Base-by-base conservation (phyloP, 2,888 invertebrate genomes). In the Pollenia amentaria region DNA sequence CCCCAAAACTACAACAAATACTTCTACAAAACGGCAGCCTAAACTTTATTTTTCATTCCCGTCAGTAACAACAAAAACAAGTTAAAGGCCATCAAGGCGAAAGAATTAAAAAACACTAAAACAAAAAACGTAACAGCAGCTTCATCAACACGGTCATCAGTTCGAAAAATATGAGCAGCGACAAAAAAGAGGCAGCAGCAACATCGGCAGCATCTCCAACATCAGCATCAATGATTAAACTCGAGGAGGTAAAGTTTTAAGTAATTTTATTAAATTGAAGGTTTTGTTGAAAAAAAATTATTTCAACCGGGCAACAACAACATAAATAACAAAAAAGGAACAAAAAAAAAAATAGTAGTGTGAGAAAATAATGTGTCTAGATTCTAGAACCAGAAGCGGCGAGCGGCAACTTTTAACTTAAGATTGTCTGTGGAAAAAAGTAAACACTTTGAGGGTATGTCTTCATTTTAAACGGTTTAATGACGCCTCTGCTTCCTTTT, bases 251-350 rank as follows among this genome's bases (percentile, higher is more conserved):
- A 88, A 79, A 88, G 60, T 87, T 88, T 86, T 77, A 89, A 88
- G 88, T 83, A 81, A 88, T 87, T 89, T 88, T 73, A 88, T 87
- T 87, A 87, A 89, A 88, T 88, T 88, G 86, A 87, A 87, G 88
- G 86, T 85, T 88, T 89, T 87, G 75, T 84, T 87, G 82, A 85
- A 84, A 80, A 53, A 78, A 87, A 3, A 29, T 79, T 60, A 70
- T 83, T 77, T 77, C 16, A 55, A 76, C 11, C 16, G 12, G 42
- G 40, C 55, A 38, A 64, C 60, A 79, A 79, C 51, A 73, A 73
- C 53, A 67, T 46, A 69, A 40, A 51, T 3, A 62, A 62, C 12
- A 38, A 42, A 29, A 57, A 29, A n/a, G 38, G 12, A 53, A 64
- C n/a, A 10, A 8, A 11, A 3, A 21, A 10, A 65, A 67, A 51